Evolutionary conservation across 2,797 vertebrate genomes (phyloP), one percentile per base, ranked within the genome.

Genomic region (Dromococcyx pavoninus): DNA sequence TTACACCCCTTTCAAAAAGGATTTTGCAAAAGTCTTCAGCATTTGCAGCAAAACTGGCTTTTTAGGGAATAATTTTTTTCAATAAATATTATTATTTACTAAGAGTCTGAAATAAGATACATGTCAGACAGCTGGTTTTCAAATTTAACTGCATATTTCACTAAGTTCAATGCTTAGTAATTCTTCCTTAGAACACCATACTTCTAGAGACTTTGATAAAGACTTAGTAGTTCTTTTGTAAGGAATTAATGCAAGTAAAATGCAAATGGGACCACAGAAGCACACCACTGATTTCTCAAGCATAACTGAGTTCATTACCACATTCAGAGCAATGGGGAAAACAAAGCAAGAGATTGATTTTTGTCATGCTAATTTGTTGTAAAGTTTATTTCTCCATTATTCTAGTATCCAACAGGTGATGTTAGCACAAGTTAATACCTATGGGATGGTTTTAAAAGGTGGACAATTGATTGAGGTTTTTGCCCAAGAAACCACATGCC

Each of bases 11-110:
- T 86, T 65, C 72, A 88, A 92, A 94, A 93, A 48, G 24, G 61
- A 93, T 92, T 94, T 91, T 88, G 70, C 74, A 95, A 71, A 67
- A 93, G n/a, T n/a, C n/a, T 66, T 91, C 43, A 82, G 89, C 77
- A 86, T 83, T 73, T 94, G 77, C 70, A 94, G 74, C 67, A 96
- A 91, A 96, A 85, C 28, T 75, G 67, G 54, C 30, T 96, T 92
- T 95, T 91, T 73, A 91, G 88, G 80, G 46, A 91, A 67, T 58
- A 28, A 66, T 66, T 43, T 64, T 64, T 23, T 53, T 53, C n/a
- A 23, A 33, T 13, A 4, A 41, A 32, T 32, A 62, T 24, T 19
- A 61, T 23, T 19, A 72, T 61, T 48, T 65, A 35, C 35, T 37
- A 25, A 50, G 17, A 37, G 19, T 69, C 33, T 70, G 32, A 70